Percentiles rank a stretch among this genome's conserved stretches.
These are phyloP conservation scores for Miniopterus natalensis DNA, from an alignment of 2,113 vertebrate genomes.

Conservation along the genomic window DNA sequence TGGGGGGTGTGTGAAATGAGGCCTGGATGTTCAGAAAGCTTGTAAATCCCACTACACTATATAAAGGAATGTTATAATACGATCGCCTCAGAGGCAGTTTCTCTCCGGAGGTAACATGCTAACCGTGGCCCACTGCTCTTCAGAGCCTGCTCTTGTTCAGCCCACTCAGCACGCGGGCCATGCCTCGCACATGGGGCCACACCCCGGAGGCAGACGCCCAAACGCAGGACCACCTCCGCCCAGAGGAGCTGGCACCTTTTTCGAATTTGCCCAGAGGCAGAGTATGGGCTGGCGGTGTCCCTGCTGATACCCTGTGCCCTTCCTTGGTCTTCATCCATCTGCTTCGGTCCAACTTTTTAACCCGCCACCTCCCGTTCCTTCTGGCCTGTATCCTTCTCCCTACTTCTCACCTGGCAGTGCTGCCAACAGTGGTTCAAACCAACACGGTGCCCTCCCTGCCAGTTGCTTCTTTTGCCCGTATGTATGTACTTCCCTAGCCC, in stretches of 20 bases:
- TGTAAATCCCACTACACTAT: not conserved
- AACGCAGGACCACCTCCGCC: not conserved
- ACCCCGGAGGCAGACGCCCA: not conserved
- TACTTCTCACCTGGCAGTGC: not conserved
- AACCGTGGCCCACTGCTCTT: not conserved
- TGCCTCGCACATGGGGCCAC: not conserved
- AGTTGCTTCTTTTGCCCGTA: not conserved
- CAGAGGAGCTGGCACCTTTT: not conserved
- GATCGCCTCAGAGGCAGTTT: not conserved
- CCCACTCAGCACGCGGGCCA: not conserved
- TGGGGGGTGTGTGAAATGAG: not conserved
- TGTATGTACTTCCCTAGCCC: not conserved
- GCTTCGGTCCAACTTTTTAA: not conserved
- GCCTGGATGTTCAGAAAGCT: not conserved
- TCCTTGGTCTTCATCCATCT: not conserved
- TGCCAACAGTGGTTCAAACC: not conserved
- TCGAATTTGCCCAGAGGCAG: not conserved
- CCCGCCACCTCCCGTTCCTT: constrained; percentile 4
- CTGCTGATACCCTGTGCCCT: not conserved
- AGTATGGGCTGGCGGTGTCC: not conserved
- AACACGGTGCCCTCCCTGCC: not conserved
- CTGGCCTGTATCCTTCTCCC: not conserved
- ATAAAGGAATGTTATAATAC: not conserved
- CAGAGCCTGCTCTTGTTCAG: not conserved
- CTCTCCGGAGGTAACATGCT: not conserved